These are phyloP conservation scores for Drepana arcuata DNA, from an alignment of 1,140 invertebrate species.

Conservation along the genomic window DNA sequence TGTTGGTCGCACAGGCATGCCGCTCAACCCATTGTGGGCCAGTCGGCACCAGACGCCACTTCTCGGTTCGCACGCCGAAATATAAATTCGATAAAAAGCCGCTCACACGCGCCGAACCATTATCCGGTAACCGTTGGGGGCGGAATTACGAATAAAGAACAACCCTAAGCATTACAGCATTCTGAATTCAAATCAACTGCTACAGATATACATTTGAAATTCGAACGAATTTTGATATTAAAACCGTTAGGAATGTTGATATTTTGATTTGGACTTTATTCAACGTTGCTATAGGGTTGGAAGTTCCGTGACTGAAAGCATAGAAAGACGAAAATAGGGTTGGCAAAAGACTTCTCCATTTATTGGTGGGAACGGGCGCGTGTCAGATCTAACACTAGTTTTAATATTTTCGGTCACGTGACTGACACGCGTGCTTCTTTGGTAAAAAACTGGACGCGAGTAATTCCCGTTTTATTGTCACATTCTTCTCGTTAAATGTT, in stretches of 20 bases:
- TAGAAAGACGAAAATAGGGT: slow-evolving; percentile 28
- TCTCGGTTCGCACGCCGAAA: slow-evolving; percentile 56
- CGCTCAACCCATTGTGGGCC: slow-evolving; percentile 28
- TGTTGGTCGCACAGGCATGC: neutral
- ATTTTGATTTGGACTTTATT: slow-evolving; percentile 6
- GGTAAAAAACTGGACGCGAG: slow-evolving; percentile 62
- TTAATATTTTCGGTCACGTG: slow-evolving; percentile 66
- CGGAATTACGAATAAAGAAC: slow-evolving; percentile 53
- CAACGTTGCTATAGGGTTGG: slow-evolving; percentile 2
- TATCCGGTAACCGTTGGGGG: slow-evolving; percentile 67
- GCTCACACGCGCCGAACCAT: slow-evolving; percentile 53
- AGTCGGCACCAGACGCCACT: slow-evolving; percentile 56
- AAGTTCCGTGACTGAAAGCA: slow-evolving; percentile 3
- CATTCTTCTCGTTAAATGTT: slow-evolving; percentile 57
- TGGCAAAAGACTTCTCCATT: slow-evolving; percentile 58
- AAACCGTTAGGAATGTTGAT: neutral
- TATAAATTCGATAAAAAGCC: slow-evolving; percentile 63
- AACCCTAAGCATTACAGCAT: too few relatives aligned
- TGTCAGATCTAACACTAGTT: slow-evolving; percentile 69
- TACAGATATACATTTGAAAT: neutral
- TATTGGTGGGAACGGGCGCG: slow-evolving; percentile 69
- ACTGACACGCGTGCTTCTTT: slow-evolving; percentile 47
- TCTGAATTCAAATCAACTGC: too few relatives aligned
- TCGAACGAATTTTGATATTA: neutral
- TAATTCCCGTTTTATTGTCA: slow-evolving; percentile 66